Conservation (phyloP, 2,113 vertebrate genomes). For the Uria aalge region DNA sequence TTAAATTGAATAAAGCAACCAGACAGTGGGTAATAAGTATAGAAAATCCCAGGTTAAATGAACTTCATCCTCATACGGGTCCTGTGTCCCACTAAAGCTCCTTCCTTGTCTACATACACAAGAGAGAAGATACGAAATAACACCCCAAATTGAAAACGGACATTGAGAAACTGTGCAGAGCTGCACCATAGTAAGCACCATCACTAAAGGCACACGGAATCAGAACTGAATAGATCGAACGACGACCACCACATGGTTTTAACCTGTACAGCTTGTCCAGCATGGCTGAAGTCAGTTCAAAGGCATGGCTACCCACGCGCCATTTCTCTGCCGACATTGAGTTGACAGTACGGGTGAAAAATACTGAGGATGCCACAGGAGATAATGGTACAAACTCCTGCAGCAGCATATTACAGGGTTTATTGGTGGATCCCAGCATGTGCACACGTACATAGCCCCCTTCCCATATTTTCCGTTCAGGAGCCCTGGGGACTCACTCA, state of each 20-base stretch:
- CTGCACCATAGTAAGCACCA: neutral
- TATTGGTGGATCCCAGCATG: neutral
- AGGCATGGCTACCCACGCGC: fast-evolving
- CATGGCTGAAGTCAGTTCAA: neutral
- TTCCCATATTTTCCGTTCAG: neutral
- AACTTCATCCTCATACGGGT: neutral
- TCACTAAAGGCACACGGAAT: neutral
- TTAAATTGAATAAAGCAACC: neutral
- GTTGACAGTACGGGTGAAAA: neutral
- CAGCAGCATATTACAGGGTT: neutral
- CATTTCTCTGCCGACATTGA: neutral
- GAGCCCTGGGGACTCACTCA: neutral
- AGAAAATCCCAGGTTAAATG: neutral
- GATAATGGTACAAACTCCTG: neutral
- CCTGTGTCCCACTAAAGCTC: neutral
- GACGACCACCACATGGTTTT: fast-evolving
- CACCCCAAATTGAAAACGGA: neutral
- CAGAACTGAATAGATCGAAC: neutral
- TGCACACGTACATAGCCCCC: neutral
- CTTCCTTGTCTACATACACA: neutral
- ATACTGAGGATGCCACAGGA: neutral
- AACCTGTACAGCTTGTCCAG: neutral
- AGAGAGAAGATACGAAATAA: neutral
- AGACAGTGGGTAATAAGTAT: neutral
- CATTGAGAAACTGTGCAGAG: fast-evolving